A percentile compares a stretch with the other conserved stretches of the same genome.
These are phyloP conservation scores for Brachyptera risi DNA, from an alignment of 2,888 invertebrate genomes.

Conservation along the genomic window DNA sequence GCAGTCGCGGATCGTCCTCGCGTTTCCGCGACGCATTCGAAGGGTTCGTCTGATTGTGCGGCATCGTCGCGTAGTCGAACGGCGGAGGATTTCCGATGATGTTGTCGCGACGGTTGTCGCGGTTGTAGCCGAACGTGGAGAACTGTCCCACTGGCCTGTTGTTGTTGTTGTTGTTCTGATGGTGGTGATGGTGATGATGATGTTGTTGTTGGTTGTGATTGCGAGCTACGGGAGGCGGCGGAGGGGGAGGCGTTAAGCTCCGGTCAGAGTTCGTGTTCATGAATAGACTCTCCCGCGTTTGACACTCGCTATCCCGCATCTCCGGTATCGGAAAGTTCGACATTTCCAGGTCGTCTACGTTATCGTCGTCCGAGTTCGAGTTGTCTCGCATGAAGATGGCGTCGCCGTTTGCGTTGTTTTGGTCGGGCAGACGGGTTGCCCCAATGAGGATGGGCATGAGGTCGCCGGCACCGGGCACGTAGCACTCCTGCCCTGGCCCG, in stretches of 20 bases:
- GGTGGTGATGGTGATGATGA: constrained; percentile 22
- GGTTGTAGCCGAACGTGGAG: constrained; percentile 53
- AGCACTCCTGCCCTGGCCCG: constrained; percentile 40
- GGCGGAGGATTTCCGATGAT: constrained; percentile 33
- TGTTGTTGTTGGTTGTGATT: constrained; percentile 11
- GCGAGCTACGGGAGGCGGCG: constrained; percentile 38
- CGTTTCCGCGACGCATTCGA: constrained; percentile 34
- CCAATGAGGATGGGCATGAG: constrained; percentile 30
- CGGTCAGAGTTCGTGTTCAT: constrained; percentile 43
- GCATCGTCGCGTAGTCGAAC: constrained; percentile 30
- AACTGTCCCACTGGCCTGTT: constrained; percentile 43
- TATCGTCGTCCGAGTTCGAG: constrained; percentile 31
- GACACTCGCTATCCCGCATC: constrained; percentile 73
- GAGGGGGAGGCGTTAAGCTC: constrained; percentile 43
- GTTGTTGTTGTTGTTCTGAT: no score
- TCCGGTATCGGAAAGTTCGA: constrained; percentile 45
- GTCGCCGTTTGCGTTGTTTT: constrained; percentile 34
- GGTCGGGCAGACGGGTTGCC: constrained; percentile 26
- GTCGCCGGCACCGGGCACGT: constrained; percentile 44
- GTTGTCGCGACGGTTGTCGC: constrained; percentile 23
- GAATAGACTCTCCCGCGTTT: constrained; percentile 77
- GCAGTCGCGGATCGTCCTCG: constrained; percentile 13
- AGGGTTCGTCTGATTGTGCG: constrained; percentile 47
- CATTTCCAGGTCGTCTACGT: constrained; percentile 28
- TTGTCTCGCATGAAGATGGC: constrained; percentile 27